Evolutionary conservation across 2,888 invertebrate genomes (phyloP), one percentile per base, ranked within the genome.

Genomic region (Eustalomyia histrio): DNA sequence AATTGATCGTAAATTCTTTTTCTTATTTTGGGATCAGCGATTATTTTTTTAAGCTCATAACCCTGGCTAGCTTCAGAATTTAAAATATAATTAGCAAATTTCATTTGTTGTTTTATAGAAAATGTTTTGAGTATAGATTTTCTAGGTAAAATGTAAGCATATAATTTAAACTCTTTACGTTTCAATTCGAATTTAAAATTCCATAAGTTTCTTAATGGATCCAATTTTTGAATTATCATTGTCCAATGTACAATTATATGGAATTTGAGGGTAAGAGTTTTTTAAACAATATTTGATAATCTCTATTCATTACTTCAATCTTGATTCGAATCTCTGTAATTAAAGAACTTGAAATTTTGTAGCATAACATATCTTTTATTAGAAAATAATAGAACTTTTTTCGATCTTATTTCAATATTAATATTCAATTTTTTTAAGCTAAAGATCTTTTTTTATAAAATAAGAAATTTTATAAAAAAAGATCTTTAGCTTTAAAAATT

Each of bases 121-220:
- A 55, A 67, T 2, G 55, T 16, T 24, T 67, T 67, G 24, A 39
- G 14, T 3, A 68, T 50, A 14, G 33, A 29, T 57, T 14, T 58
- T 58, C 57, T 24, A n/a, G n/a, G n/a, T n/a, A n/a, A n/a, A n/a
- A n/a, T 12, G 29, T 47, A 58, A 12, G 58, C 10, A 57, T 58
- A 68, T 58, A 57, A 50, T 68, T 68, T 57, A 17, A 68, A 58
- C 16, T 68, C 47, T 1, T 50, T 58, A 39, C 58, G 57, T 17
- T 68, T 68, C 5, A 12, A 47, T 58, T 68, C 58, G 43, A 16
- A 68, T 47, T 68, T 58, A 16, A 68, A 68, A 47, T 17, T 58
- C 58, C 58, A 58, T 0, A 58, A 47, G 47, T 68, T n/a, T n/a
- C n/a, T n/a, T n/a, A 68, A 16, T 5, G 68, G 57, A 21, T 57